A percentile compares a stretch with the other conserved stretches of the same genome.
phyloP scores from a whole-genome alignment of 2,888 invertebrate genomes.

The Oxyscelio sp. region DNA sequence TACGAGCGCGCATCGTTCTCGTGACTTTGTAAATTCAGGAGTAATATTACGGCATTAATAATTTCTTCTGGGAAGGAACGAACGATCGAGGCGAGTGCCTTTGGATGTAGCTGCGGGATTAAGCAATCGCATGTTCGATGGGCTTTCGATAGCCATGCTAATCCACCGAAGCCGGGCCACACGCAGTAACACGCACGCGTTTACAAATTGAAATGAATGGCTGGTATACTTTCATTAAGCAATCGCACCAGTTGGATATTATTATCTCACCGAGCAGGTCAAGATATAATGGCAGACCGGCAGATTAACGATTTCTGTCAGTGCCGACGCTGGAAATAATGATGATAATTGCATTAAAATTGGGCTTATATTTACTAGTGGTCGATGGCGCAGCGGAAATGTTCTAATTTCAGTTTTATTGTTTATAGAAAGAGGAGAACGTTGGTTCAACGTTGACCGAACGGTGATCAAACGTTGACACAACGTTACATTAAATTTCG shows the following conservation, averaged over 20 bases:
- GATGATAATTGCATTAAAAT: no score
- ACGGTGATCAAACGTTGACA: no score
- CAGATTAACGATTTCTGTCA: no score
- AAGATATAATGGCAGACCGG: no score
- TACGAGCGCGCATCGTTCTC: background rate
- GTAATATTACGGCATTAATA: slow-evolving; percentile 63
- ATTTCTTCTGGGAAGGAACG: slow-evolving; percentile 58
- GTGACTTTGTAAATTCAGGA: slow-evolving; percentile 54
- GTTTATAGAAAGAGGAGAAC: no score
- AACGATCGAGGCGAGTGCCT: slow-evolving; percentile 61
- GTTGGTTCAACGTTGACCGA: no score
- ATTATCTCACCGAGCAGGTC: no score
- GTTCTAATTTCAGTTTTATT: no score
- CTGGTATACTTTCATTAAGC: slow-evolving; percentile 73
- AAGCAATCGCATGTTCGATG: slow-evolving; percentile 84
- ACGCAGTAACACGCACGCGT: slow-evolving; percentile 72
- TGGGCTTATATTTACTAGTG: no score
- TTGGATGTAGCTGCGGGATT: slow-evolving; percentile 80
- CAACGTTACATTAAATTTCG: no score
- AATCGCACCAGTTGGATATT: slow-evolving; percentile 71
- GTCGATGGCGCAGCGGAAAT: no score
- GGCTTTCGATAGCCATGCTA: slow-evolving; percentile 85
- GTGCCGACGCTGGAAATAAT: no score
- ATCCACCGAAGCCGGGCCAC: slow-evolving; percentile 77
- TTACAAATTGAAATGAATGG: slow-evolving; percentile 74